A percentile compares a stretch with the other conserved stretches of the same genome.
These are phyloP conservation scores for Sebastolobus alascanus DNA, from an alignment of 2,797 vertebrate genomes.

Conservation along the genomic window DNA sequence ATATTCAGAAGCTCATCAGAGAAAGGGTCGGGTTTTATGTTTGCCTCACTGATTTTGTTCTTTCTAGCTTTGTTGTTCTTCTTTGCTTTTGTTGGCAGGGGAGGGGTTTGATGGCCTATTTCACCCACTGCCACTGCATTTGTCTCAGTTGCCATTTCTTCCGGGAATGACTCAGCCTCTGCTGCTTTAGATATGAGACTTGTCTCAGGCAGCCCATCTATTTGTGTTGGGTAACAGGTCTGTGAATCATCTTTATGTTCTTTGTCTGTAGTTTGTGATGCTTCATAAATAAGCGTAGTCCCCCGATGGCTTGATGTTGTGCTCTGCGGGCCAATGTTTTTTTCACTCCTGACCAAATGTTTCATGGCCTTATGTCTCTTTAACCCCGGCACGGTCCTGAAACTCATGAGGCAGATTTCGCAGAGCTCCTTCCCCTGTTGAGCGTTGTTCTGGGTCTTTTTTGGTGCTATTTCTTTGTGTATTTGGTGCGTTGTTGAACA, in stretches of 20 bases:
- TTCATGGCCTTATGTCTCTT: conserved; percentile 96
- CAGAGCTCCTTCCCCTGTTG: conserved; percentile 86
- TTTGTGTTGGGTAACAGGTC: conserved; percentile 64
- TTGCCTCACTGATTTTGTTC: conserved; percentile 77
- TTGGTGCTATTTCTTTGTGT: conserved; percentile 70
- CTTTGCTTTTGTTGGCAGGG: conserved; percentile 73
- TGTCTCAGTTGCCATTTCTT: conserved; percentile 74
- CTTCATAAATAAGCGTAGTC: conserved; percentile 72
- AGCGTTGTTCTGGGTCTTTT: conserved; percentile 72
- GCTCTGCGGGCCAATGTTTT: conserved; percentile 58
- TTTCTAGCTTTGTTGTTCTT: conserved; percentile 84
- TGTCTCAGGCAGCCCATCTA: conserved; percentile 69
- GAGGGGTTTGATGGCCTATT: conserved; percentile 57
- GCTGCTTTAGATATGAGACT: conserved; percentile 68
- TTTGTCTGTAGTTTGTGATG: conserved; percentile 72
- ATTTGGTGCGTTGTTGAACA: conserved; percentile 57
- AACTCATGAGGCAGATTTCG: conserved; percentile 92
- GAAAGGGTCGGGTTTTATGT: conserved; percentile 63
- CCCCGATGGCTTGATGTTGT: conserved; percentile 65
- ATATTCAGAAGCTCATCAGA: conserved; percentile 79
- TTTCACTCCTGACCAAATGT: conserved; percentile 83
- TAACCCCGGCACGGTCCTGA: conserved; percentile 92
- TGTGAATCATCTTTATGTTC: conserved; percentile 78
- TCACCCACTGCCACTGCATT: conserved; percentile 52
- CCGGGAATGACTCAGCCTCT: conserved; percentile 65